Evolutionary conservation across 2,888 invertebrate species (phyloP), one percentile per base, ranked within the genome.

Genomic region (Acleris holmiana): DNA sequence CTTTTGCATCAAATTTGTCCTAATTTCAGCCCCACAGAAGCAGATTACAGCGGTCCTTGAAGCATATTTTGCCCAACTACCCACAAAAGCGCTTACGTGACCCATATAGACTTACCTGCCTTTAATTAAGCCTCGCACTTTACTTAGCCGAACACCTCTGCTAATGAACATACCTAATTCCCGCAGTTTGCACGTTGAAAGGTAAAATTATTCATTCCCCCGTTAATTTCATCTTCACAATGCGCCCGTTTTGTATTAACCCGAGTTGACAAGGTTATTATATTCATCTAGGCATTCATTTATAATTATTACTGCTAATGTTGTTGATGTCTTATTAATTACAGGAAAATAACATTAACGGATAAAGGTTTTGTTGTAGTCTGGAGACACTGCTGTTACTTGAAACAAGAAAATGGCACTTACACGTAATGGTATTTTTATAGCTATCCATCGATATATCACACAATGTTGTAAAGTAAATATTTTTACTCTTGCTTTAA

Each of bases 181-280:
- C 35, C 35, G 57, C 48, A 47, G 64, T 59, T 59, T 21, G 41
- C 61, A 49, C 64, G 58, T 49, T 49, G 59, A 64, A 64, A 64
- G 64, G 64, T 58, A 19, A 54, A 59, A 54, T 59, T 64, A 64
- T 64, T 64, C 53, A 41, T 48, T 53, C 48, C 58, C 53, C 48
- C 19, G 58, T 53, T 64, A 59, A 64, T 64, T 59, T 64, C 13
- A 59, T 64, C 58, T 64, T 59, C 64, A 64, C 53, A 58, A 59
- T 54, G 58, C 29, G 25, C 51, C 53, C 53, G 49, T 44, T 49
- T 18, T 59, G 58, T 58, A 63, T 25, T 55, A 21, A 58, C 40
- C 15, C 23, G 51, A 47, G 63, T 18, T 53, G 53, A 53, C 57
- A 58, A 19, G 53, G 25, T 53, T 46, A 51, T 63, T 63, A 51